phyloP scores from a whole-genome alignment of 2,113 vertebrate species.

The Myanophis thanlyinensis region DNA sequence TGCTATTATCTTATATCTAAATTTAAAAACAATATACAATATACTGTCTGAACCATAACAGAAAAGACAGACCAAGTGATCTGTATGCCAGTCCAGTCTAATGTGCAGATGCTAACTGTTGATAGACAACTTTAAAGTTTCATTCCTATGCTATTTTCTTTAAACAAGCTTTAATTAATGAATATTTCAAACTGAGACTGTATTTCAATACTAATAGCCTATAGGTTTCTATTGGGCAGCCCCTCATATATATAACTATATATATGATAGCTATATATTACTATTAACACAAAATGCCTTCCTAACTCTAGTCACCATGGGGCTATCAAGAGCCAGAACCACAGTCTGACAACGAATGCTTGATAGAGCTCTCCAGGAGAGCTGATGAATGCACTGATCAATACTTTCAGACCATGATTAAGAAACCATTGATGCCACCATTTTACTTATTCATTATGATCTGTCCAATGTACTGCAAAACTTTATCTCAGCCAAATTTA shows the following conservation, averaged over 20 bases:
- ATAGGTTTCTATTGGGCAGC: not conserved
- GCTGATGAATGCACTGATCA: not conserved
- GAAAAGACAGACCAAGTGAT: not conserved
- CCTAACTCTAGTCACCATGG: not conserved
- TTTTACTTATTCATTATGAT: not conserved
- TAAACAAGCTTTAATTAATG: not conserved
- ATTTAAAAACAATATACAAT: not conserved
- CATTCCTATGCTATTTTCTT: not conserved
- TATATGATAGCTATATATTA: not conserved
- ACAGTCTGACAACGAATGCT: not conserved
- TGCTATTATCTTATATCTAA: not conserved
- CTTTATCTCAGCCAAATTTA: not conserved
- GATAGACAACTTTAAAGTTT: not conserved
- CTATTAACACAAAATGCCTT: not conserved
- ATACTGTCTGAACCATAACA: too few relatives aligned
- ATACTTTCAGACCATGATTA: not conserved
- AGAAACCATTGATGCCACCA: not conserved
- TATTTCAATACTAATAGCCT: not conserved
- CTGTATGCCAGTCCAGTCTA: not conserved
- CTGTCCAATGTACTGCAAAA: not conserved
- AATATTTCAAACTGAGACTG: not conserved
- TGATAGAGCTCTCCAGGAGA: not conserved
- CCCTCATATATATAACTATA: too few relatives aligned
- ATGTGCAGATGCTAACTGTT: not conserved
- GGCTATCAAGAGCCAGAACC: not conserved